Percentiles rank a stretch among this genome's conserved stretches.
phyloP scores from a whole-genome alignment of 1,140 invertebrate species.

The Hyposmocoma kahamanoa region DNA sequence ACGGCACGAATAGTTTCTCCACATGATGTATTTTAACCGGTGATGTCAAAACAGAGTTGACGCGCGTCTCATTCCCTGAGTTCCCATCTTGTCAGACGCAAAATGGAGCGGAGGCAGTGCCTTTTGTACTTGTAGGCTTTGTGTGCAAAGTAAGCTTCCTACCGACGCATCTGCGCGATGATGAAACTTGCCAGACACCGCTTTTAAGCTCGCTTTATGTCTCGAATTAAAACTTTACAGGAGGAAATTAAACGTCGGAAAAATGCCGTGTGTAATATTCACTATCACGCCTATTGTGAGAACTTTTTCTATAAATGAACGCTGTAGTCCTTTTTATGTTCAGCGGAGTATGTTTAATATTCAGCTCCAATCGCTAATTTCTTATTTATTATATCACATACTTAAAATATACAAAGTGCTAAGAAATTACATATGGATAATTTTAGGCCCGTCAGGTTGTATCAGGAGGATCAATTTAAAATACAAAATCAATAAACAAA shows the following conservation, averaged over 20 bases:
- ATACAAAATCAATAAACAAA: too few relatives aligned
- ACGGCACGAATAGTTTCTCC: too few relatives aligned
- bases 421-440: too few relatives aligned
- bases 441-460: too few relatives aligned
- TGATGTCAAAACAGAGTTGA: slow-evolving; percentile 38
- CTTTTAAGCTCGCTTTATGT: slow-evolving; percentile 66
- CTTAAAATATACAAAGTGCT: too few relatives aligned
- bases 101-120: slow-evolving; percentile 59
- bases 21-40: slow-evolving; percentile 26
- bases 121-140: slow-evolving; percentile 69
- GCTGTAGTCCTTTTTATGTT: too few relatives aligned
- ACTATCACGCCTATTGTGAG: too few relatives aligned
- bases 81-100: slow-evolving; percentile 57
- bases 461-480: too few relatives aligned
- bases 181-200: slow-evolving; percentile 69
- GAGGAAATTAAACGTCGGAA: slow-evolving; percentile 66
- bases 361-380: too few relatives aligned
- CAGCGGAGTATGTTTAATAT: too few relatives aligned
- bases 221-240: slow-evolving; percentile 67
- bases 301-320: too few relatives aligned
- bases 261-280: slow-evolving; percentile 35
- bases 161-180: slow-evolving; percentile 63
- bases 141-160: slow-evolving; percentile 68
- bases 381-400: too few relatives aligned
- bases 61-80: slow-evolving; percentile 47